A percentile compares a stretch with the other conserved stretches of the same genome.
Conservation (phyloP, 2,797 vertebrate species). For the Myotis daubentonii region DNA sequence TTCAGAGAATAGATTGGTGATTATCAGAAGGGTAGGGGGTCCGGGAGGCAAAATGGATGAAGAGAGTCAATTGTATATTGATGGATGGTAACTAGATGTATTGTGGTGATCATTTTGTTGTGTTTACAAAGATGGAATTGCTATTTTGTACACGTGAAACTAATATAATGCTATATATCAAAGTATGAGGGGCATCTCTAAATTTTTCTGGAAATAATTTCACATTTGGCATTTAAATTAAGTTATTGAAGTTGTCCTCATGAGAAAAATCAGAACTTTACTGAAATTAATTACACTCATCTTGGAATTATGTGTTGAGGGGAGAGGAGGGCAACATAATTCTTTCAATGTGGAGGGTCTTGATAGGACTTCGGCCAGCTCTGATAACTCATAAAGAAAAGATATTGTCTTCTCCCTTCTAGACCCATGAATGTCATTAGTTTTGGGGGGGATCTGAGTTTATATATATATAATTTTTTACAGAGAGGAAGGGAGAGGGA, state of each 20-base stretch:
- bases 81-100: neutral
- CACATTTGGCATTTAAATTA: constrained; percentile 49
- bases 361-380: neutral
- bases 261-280: constrained; percentile 42
- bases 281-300: constrained; percentile 18
- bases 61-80: neutral
- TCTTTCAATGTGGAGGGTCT: neutral
- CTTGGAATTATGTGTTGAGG: neutral
- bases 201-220: constrained; percentile 46
- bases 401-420: neutral
- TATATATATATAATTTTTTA: no score
- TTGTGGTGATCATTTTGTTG: neutral
- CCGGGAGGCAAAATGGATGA: neutral
- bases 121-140: neutral
- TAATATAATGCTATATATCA: neutral
- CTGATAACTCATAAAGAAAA: constrained; percentile 41
- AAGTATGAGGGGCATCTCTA: neutral
- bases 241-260: constrained; percentile 2
- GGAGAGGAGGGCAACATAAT: neutral
- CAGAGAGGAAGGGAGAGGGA: no score
- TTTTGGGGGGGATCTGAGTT: neutral
- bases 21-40: neutral
- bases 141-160: neutral
- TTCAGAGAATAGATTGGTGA: neutral
- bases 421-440: neutral